These are phyloP conservation scores for Bicyclus anynana DNA, from an alignment of 1,140 invertebrate genomes.

Conservation along the genomic window DNA sequence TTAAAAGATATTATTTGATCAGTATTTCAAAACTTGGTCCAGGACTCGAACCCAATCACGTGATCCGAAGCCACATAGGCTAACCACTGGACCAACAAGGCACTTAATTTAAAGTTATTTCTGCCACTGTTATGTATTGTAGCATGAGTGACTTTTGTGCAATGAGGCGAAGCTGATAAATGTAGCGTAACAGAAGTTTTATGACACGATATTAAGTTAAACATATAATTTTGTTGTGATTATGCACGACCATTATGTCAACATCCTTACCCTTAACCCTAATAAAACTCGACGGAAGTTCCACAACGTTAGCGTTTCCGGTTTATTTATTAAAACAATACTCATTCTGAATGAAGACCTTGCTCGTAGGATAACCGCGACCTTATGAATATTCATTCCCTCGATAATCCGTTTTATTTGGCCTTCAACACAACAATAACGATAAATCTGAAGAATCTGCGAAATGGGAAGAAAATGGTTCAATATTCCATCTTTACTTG, in stretches of 20 bases:
- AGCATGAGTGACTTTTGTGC: no score
- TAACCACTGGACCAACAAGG: no score
- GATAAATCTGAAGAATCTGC: neutral
- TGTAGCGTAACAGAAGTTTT: no score
- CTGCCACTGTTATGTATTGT: no score
- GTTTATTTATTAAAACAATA: conserved; percentile 1
- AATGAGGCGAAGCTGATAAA: no score
- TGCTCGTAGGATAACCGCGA: neutral
- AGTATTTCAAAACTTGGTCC: no score
- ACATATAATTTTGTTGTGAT: neutral
- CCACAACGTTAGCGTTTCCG: neutral
- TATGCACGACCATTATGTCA: neutral
- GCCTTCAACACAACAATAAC: neutral
- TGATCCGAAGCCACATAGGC: no score
- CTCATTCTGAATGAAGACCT: conserved; percentile 2
- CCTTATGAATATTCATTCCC: conserved; percentile 14
- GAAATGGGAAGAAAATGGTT: neutral
- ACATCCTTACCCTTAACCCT: neutral
- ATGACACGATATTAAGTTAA: no score
- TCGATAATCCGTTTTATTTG: conserved; percentile 11
- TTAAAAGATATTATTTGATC: no score
- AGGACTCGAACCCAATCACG: no score
- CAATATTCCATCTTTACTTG: neutral
- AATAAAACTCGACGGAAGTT: neutral
- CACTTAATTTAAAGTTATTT: no score